phyloP scores from a whole-genome alignment of 2,888 invertebrate genomes.

The Cremastinae sp. region DNA sequence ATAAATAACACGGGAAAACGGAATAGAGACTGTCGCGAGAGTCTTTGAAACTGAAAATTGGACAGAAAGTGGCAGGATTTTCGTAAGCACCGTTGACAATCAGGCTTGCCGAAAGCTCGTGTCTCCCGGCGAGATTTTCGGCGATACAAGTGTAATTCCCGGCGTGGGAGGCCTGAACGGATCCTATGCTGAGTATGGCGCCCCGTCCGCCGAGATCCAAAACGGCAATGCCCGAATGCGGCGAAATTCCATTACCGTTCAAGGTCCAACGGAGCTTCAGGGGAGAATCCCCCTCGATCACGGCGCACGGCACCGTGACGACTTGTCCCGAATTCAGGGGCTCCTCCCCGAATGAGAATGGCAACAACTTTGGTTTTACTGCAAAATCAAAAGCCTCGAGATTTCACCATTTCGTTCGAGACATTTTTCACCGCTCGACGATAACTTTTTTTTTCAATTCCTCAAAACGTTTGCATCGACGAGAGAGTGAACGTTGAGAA shows the following conservation, averaged over 20 bases:
- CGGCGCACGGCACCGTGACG: conserved; percentile 83
- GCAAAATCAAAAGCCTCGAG: conserved; percentile 67
- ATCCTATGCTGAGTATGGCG: conserved; percentile 83
- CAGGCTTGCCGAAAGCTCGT: conserved; percentile 82
- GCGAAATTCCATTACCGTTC: conserved; percentile 78
- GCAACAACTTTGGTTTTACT: conserved; percentile 79
- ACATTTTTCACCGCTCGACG: not conserved
- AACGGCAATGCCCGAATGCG: conserved; percentile 81
- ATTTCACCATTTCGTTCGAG: not conserved
- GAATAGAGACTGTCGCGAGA: conserved; percentile 15
- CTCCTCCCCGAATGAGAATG: conserved; percentile 84
- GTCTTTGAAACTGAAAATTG: conserved; percentile 28
- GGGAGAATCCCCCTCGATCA: conserved; percentile 85
- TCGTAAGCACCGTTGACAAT: conserved; percentile 81
- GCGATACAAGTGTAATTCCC: conserved; percentile 85
- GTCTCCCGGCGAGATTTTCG: conserved; percentile 83
- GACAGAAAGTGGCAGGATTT: no score
- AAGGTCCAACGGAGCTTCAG: conserved; percentile 85
- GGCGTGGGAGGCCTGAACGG: conserved; percentile 82
- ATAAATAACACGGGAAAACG: no score
- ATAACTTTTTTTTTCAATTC: not conserved
- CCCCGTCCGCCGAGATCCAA: conserved; percentile 85
- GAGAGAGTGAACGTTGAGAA: no score
- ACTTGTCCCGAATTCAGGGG: conserved; percentile 84
- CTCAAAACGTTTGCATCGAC: no score